These are phyloP conservation scores for Drosophila bocki DNA, from an alignment of 1,140 invertebrate genomes.

Conservation along the genomic window DNA sequence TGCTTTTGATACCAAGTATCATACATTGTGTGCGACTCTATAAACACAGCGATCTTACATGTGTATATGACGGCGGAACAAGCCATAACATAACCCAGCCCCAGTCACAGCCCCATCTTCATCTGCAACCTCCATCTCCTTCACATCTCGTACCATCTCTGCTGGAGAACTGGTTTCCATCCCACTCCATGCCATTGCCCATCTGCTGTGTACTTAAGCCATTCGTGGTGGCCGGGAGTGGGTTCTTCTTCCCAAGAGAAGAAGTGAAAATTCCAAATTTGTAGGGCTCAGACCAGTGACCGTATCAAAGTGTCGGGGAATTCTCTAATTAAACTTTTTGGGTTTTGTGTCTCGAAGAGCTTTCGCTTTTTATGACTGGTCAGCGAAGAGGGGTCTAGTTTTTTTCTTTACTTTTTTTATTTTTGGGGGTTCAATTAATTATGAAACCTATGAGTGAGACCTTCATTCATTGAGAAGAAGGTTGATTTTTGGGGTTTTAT, in stretches of 20 bases:
- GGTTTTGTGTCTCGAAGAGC: constrained; percentile 30
- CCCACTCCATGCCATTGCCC: constrained; percentile 23
- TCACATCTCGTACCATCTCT: constrained; percentile 25
- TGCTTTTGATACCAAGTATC: constrained; percentile 58
- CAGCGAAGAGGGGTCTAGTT: constrained; percentile 33
- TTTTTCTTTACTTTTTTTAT: constrained; percentile 8
- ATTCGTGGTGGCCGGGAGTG: constrained; percentile 35
- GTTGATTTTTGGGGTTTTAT: constrained; percentile 4
- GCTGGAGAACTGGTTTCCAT: constrained; percentile 63
- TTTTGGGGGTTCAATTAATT: constrained; percentile 35
- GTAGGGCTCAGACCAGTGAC: constrained; percentile 41
- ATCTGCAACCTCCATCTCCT: constrained; percentile 4
- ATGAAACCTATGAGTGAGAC: constrained; percentile 27
- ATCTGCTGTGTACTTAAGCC: constrained; percentile 43
- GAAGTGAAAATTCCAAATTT: constrained; percentile 68
- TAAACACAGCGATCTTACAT: constrained; percentile 58
- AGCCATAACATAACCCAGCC: constrained; percentile 76
- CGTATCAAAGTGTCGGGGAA: constrained; percentile 61
- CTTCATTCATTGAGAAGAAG: constrained; percentile 25
- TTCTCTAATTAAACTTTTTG: constrained; percentile 67
- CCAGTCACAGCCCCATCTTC: neutral
- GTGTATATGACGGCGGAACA: constrained; percentile 66
- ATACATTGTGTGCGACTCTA: constrained; percentile 64
- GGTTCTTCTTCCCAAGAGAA: constrained; percentile 33
- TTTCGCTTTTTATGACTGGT: constrained; percentile 65